A percentile compares a stretch with the other conserved stretches of the same genome.
Conservation (phyloP, 2,113 vertebrate species). For the Sus scrofa region DNA sequence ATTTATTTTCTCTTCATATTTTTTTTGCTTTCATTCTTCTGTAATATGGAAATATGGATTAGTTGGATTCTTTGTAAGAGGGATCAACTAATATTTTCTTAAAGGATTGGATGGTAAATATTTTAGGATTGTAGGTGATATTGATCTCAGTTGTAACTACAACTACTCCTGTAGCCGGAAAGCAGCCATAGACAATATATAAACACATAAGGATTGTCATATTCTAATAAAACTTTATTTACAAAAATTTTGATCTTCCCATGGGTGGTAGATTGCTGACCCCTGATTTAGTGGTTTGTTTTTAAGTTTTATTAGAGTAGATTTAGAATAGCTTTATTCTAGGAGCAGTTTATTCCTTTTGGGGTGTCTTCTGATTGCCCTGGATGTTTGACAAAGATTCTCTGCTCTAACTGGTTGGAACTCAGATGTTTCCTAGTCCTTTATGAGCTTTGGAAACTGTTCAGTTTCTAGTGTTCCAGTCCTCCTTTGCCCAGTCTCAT, state of each 20-base stretch:
- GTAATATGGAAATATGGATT: background rate
- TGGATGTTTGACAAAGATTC: background rate
- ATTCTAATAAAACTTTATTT: conserved; percentile 5
- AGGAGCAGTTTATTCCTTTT: background rate
- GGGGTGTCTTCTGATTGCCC: background rate
- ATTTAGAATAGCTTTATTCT: conserved; percentile 7
- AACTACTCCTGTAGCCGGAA: background rate
- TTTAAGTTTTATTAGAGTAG: background rate
- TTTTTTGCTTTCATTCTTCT: background rate
- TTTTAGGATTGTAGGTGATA: background rate
- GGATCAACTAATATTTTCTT: background rate
- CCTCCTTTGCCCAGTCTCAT: background rate
- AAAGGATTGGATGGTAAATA: background rate
- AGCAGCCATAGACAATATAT: background rate
- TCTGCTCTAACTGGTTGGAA: background rate
- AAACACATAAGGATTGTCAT: background rate
- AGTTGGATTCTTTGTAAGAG: background rate
- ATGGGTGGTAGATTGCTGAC: background rate
- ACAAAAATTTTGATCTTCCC: background rate
- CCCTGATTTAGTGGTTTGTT: background rate
- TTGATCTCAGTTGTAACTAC: background rate
- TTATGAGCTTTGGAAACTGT: background rate
- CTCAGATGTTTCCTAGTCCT: background rate
- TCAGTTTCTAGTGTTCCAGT: background rate
- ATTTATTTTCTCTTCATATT: background rate